Evolutionary conservation across 2,797 vertebrate species (phyloP).

Genomic region (Dipus sagitta): DNA sequence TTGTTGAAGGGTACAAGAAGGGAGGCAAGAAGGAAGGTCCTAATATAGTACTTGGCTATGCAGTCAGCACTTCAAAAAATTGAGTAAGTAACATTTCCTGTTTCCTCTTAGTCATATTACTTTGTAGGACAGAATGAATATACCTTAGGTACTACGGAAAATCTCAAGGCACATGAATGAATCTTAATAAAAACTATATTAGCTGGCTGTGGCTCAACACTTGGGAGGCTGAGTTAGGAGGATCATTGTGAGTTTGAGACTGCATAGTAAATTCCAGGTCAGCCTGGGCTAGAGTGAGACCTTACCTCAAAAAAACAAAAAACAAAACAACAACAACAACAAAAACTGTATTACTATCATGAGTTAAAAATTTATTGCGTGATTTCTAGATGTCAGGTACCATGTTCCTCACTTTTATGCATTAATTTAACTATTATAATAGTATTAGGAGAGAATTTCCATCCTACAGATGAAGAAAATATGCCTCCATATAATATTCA

Average conservation of each 20-base stretch:
- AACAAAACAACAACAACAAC: too few species aligned
- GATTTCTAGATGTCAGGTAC: not conserved
- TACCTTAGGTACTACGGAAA: conserved; percentile 44
- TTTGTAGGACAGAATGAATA: conserved; percentile 35
- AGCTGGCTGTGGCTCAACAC: not conserved
- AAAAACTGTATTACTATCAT: too few species aligned
- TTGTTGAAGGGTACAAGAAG: conserved; percentile 23
- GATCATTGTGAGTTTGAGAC: too few species aligned
- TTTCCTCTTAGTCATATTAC: conserved; percentile 73
- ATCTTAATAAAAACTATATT: conserved; percentile 23
- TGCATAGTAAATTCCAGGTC: too few species aligned
- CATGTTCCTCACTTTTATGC: not conserved
- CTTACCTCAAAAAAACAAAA: too few species aligned
- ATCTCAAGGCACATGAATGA: conserved; percentile 19
- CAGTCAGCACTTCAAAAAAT: conserved; percentile 37
- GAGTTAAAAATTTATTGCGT: not conserved
- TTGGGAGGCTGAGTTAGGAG: too few species aligned
- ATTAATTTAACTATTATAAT: not conserved
- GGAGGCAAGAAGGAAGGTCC: not conserved
- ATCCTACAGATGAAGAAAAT: not conserved
- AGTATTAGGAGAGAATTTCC: not conserved
- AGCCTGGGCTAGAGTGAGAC: too few species aligned
- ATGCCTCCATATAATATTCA: not conserved
- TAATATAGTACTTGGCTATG: conserved; percentile 17
- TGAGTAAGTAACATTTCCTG: conserved; percentile 71